Base-by-base conservation (phyloP, 2,888 invertebrate genomes). In the Phanerotoma sp. region DNA sequence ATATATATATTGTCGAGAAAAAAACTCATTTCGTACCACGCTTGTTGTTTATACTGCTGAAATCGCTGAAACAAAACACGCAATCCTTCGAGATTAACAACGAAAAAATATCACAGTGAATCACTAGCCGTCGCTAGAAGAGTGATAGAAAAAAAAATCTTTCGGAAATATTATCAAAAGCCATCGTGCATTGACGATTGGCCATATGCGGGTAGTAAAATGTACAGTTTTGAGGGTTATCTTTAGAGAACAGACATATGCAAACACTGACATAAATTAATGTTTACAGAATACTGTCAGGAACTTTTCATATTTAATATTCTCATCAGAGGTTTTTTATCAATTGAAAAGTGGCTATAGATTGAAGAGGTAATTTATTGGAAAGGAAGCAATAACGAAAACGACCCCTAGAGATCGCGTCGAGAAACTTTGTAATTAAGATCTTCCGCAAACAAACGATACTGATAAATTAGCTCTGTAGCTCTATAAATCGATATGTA, bases 31-130 rank as follows among this genome's bases (percentile, higher is more conserved):
- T 38, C 38, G 37, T 15, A 45, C 30, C 41, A 22, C 58, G 56
- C 64, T 64, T 70, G 25, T 72, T 71, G 70, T 74, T 73, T 72
- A 73, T 74, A 72, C 71, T 70, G 66, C 69, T 66, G 66, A 68
- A 71, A 72, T 72, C 68, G 69, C 68, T 73, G 71, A 70, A 67
- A 66, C 72, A 72, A 72, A 71, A 66, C 69, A 67, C 63, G 70
- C 72, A 71, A 74, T 74, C 72, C 70, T 71, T 69, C 60, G 66
- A 72, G 73, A 74, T 74, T 75, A 74, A 61, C 66, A 67, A 61
- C 54, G 54, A 51, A 38, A 38, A 38, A 38, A 38, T 18, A 38
- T 38, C 25, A 25, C 25, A 25, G n/a, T n/a, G n/a, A n/a, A 35
- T 35, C 38, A 38, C 38, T 18, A 38, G 18, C 18, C 16, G 15